A percentile compares a stretch with the other conserved stretches of the same genome.
phyloP scores from a whole-genome alignment of 2,113 vertebrate species.

The Beaufortia kweichowensis region DNA sequence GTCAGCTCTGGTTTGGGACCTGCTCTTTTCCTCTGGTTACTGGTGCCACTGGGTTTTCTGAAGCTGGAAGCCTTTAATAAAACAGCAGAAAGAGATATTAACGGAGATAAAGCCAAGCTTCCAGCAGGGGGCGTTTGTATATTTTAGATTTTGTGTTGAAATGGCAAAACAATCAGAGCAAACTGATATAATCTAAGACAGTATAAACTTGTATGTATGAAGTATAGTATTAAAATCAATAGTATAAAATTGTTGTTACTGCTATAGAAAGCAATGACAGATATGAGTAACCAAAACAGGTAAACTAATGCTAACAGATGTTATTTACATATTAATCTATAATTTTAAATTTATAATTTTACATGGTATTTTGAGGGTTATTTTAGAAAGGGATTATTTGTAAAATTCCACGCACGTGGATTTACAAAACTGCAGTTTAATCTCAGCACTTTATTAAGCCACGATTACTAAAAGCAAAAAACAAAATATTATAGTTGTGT shows the following conservation, averaged over 20 bases:
- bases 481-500: no score
- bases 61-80: slow-evolving; percentile 78
- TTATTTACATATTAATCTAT: background rate
- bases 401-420: no score
- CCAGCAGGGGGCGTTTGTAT: background rate
- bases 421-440: background rate
- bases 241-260: background rate
- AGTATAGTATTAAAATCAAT: no score
- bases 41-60: slow-evolving; percentile 67
- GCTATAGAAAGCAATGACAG: background rate
- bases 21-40: slow-evolving; percentile 75
- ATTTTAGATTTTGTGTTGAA: background rate
- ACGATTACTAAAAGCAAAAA: background rate
- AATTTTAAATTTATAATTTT: background rate
- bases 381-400: no score
- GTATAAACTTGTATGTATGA: background rate
- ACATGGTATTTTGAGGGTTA: background rate
- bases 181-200: no score
- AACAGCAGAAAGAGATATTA: background rate
- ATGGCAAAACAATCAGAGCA: background rate
- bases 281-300: background rate
- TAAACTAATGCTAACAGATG: no score
- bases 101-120: slow-evolving; percentile 1
- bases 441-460: background rate
- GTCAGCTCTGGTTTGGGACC: slow-evolving; percentile 80